Evolutionary conservation across 2,797 vertebrate genomes (phyloP).

Genomic region (Dipus sagitta): DNA sequence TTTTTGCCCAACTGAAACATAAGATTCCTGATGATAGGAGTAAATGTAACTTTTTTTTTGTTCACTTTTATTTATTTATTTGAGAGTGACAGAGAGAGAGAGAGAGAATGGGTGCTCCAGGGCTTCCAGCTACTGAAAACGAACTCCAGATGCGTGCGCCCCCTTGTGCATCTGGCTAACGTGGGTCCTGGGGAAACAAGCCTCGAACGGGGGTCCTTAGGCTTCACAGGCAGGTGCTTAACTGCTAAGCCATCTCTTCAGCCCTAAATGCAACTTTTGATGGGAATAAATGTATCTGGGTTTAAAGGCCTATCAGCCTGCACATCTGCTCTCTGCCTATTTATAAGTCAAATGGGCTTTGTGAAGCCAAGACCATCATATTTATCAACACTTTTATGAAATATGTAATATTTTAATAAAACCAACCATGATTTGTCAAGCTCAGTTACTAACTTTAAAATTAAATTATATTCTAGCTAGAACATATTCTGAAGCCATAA

Average conservation of each 20-base stretch:
- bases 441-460: not conserved
- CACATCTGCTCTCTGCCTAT: not conserved
- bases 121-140: too few relatives aligned
- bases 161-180: too few relatives aligned
- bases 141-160: too few relatives aligned
- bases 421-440: not conserved
- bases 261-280: too few relatives aligned
- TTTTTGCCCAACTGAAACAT: not conserved
- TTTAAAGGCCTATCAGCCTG: not conserved
- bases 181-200: too few relatives aligned
- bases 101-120: too few relatives aligned
- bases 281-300: not conserved
- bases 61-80: too few relatives aligned
- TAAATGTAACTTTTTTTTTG: not conserved
- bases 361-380: not conserved
- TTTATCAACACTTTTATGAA: not conserved
- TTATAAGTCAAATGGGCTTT: not conserved
- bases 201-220: too few relatives aligned
- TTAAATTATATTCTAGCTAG: conserved; percentile 6
- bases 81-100: too few relatives aligned
- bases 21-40: not conserved
- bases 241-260: too few relatives aligned
- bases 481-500: not conserved
- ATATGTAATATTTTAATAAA: not conserved
- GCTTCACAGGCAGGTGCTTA: too few relatives aligned